A percentile compares a stretch with the other conserved stretches of the same genome.
phyloP scores from a whole-genome alignment of 2,888 invertebrate species.

The Magallana nippona region DNA sequence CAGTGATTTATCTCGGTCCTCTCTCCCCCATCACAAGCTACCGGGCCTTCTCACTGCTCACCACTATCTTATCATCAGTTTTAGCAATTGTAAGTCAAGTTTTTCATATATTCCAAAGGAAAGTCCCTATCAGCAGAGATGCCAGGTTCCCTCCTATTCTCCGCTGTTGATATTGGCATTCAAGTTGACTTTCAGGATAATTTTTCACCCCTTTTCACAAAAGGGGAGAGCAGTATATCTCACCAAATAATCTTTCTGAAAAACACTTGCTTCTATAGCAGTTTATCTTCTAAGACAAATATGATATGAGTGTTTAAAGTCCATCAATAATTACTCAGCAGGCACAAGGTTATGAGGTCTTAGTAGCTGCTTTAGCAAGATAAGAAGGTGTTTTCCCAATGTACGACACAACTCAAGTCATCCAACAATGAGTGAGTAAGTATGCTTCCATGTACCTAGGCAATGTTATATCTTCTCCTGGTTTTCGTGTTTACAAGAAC shows the following conservation, averaged over 20 bases:
- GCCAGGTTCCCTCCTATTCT: constrained; percentile 16
- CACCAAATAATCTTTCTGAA: constrained; percentile 9
- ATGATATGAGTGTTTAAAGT: constrained; percentile 28
- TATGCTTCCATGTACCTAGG: constrained; percentile 19
- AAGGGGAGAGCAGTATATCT: constrained; percentile 19
- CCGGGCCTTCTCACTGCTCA: background rate
- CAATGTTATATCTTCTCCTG: background rate
- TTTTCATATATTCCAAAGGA: constrained; percentile 30
- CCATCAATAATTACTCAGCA: constrained; percentile 33
- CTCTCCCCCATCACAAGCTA: constrained; percentile 6
- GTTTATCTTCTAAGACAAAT: constrained; percentile 32
- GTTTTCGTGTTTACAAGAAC: background rate
- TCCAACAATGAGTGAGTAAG: background rate
- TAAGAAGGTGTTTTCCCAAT: constrained; percentile 32
- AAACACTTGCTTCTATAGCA: constrained; percentile 26
- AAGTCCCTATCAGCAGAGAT: constrained; percentile 15
- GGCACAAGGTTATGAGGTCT: constrained; percentile 15
- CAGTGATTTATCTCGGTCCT: constrained; percentile 8
- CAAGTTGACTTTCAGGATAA: constrained; percentile 19
- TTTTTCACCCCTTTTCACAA: constrained; percentile 20
- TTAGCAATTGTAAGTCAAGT: constrained; percentile 25
- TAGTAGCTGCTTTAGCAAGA: constrained; percentile 31
- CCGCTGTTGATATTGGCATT: constrained; percentile 30
- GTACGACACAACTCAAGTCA: constrained; percentile 18
- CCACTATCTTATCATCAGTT: constrained; percentile 13